phyloP scores from a whole-genome alignment of 2,888 invertebrate species.

The Nymphalis polychloros region DNA sequence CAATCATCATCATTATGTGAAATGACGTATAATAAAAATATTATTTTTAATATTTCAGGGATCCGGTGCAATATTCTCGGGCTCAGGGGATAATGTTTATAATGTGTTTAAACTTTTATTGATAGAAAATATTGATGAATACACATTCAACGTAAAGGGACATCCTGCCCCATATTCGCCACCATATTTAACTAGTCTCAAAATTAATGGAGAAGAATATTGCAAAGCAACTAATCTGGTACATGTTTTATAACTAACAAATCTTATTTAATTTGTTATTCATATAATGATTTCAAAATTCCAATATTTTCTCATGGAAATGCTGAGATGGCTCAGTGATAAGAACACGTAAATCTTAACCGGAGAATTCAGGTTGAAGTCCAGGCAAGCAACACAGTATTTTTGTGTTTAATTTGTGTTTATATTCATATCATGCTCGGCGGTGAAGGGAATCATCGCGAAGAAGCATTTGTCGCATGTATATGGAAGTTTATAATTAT shows the following conservation, averaged over 20 bases:
- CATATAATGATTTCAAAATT: background rate
- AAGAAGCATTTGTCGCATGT: too few relatives aligned
- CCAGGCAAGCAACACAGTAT: too few relatives aligned
- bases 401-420: too few relatives aligned
- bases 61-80: conserved; percentile 15
- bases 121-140: background rate
- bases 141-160: conserved; percentile 1
- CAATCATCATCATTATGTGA: too few relatives aligned
- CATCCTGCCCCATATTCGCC: conserved; percentile 14
- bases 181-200: conserved; percentile 17
- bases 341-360: too few relatives aligned
- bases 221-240: conserved; percentile 11
- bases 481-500: too few relatives aligned
- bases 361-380: too few relatives aligned
- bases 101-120: conserved; percentile 1
- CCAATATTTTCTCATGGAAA: background rate
- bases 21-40: background rate
- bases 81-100: conserved; percentile 1
- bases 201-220: conserved; percentile 14
- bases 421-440: too few relatives aligned
- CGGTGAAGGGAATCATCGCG: too few relatives aligned
- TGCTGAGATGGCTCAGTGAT: background rate
- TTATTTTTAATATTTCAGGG: conserved; percentile 15
- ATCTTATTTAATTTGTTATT: background rate
- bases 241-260: conserved; percentile 40